Base-by-base conservation (phyloP, 2,888 invertebrate species). In the Ennomos erosarius region DNA sequence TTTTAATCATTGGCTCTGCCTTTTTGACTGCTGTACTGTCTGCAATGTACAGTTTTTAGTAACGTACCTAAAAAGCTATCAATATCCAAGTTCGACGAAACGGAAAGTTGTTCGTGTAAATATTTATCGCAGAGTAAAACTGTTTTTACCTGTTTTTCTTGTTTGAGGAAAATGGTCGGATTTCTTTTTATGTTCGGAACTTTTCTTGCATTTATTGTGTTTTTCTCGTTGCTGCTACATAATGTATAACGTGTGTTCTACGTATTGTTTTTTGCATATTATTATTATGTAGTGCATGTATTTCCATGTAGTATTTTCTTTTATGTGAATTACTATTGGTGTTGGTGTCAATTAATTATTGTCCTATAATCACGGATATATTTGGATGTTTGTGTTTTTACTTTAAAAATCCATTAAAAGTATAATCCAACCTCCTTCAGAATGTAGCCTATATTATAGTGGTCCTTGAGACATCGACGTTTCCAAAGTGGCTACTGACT, bases 111-210 rank as follows among this genome's bases (percentile, higher is more conserved):
- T 60, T 52, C 55, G 13, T 26, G 43, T 55, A 47, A 55, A 37
- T 34, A 12, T 55, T 42, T 42, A 43, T 55, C 45, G 33, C 38
- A 46, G 36, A 53, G 47, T 6, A 53, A n/a, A n/a, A 38, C 26
- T 43, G 26, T 9, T 11, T 53, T 59, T 49, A 45, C 47, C 34
- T 51, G 51, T 55, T 55, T 59, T 59, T 55, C 39, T 59, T 43
- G 26, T 44, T 39, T n/a, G 37, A 46, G 45, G 42, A 51, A 55
- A 60, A 47, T 51, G 48, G 35, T 39, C 16, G 10, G 43, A 46
- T n/a, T n/a, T 38, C 6, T 46, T 43, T 45, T 42, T 46, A 37
- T 38, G 13, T 52, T 38, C 9, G 10, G 12, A 57, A 47, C 33
- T 33, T 42, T 52, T 47, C 45, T 59, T 50, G 40, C n/a, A 11